These are phyloP conservation scores for Addax nasomaculatus DNA, from an alignment of 2,113 vertebrate species.

Conservation along the genomic window DNA sequence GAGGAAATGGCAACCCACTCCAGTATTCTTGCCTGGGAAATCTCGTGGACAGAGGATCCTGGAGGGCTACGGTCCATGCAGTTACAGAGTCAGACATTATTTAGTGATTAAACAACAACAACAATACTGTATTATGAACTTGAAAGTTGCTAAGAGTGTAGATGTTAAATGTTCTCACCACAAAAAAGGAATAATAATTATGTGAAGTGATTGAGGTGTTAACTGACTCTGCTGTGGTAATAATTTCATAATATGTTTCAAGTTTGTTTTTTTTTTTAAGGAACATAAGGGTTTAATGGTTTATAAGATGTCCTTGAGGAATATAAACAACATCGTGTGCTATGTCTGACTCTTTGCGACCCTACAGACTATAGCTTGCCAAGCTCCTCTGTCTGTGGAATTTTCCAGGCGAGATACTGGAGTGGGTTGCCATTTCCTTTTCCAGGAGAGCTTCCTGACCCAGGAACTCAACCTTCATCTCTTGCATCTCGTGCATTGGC, in stretches of 20 bases:
- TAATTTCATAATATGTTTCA: neutral
- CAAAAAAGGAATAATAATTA: neutral
- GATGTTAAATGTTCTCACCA: neutral
- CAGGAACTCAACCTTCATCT: neutral
- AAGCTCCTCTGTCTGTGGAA: neutral
- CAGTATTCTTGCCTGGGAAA: neutral
- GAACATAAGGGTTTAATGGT: neutral
- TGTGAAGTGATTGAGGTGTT: neutral
- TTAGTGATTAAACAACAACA: neutral
- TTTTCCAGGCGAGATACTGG: neutral
- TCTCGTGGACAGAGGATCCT: neutral
- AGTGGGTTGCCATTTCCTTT: neutral
- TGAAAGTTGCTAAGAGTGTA: neutral
- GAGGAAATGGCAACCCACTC: neutral
- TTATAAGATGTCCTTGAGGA: neutral
- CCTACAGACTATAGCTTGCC: neutral
- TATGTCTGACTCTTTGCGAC: neutral
- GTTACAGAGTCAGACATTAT: neutral
- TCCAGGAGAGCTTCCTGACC: neutral
- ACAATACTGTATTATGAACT: neutral
- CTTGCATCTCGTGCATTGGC: neutral
- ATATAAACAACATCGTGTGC: neutral
- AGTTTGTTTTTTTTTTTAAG: neutral
- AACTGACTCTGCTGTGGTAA: neutral
- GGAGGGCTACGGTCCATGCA: neutral